A percentile compares a stretch with the other conserved stretches of the same genome.
phyloP scores from a whole-genome alignment of 2,113 vertebrate genomes.

The Daphoenositta chrysoptera region DNA sequence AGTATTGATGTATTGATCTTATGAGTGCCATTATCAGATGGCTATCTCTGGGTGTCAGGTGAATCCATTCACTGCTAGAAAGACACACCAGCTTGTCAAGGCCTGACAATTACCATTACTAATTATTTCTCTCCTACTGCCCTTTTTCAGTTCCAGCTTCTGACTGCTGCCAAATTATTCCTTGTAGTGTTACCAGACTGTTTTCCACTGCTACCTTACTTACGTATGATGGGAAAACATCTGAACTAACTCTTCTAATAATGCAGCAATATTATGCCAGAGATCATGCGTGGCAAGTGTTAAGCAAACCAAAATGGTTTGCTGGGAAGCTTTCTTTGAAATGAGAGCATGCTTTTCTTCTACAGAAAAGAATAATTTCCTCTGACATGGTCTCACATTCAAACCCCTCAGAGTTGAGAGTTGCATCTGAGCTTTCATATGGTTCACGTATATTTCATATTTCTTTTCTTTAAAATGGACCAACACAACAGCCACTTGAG shows the following conservation, averaged over 20 bases:
- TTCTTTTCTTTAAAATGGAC: not conserved
- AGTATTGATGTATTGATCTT: constrained; percentile 47
- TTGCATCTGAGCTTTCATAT: not conserved
- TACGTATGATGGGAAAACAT: not conserved
- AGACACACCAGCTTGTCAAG: not conserved
- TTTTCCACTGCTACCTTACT: not conserved
- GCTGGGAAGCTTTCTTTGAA: not conserved
- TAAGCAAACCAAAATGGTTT: not conserved
- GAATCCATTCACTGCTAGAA: constrained; percentile 14
- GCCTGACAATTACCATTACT: constrained; percentile 21
- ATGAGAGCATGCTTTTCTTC: not conserved
- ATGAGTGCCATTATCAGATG: constrained; percentile 43
- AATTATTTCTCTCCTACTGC: constrained; percentile 19
- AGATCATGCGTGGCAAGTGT: not conserved
- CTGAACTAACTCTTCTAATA: not conserved
- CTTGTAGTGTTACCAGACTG: not conserved
- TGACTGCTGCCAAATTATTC: not conserved
- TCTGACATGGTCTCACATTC: not conserved
- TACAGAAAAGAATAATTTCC: not conserved
- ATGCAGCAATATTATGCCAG: not conserved
- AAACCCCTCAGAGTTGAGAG: not conserved
- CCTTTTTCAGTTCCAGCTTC: not conserved
- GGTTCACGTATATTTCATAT: not conserved
- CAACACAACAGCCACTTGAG: not conserved
- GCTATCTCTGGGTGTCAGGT: constrained; percentile 31